Base-by-base conservation (phyloP, 35 echinoderm and acorn worm genomes). In the Eucidaris tribuloides region DNA sequence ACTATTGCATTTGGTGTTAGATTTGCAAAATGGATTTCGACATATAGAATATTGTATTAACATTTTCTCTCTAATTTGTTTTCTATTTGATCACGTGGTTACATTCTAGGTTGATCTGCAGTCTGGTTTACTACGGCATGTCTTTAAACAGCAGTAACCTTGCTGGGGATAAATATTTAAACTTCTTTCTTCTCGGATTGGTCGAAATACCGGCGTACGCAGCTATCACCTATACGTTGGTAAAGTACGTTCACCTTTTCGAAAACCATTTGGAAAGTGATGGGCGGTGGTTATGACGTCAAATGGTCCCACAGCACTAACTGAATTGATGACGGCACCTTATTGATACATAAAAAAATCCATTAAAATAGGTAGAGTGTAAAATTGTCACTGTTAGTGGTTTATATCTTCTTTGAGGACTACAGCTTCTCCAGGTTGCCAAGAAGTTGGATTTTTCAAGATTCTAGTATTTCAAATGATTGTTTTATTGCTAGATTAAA, bases 161-260 rank as follows among this genome's bases (percentile, higher is more conserved):
- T 1, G 94, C 80, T 28, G 88, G 85, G 18, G 77, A 92, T 61
- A 85, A 82, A 27, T 97, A 92, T 45, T 27, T 89, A 4, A 89
- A 97, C 50, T 97, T 92, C 77, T 97, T 92, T 43, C 66, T 97
- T 0, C 74, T 88, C 28, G 94, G 85, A 18, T 46, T 92, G 28
- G 90, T 92, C 20, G 94, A 97, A 42, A 83, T 97, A 2, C 94
- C 94, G 24, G 94, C 89, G 11, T 97, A 97, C 57, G 22, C 78
- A 24, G 23, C 74, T 46, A 81, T 89, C 23, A 71, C 45, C 15
- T 68, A 37, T 7, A 82, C 65, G 2, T 49, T 82, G 42, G 64
- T 82, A 27, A 82, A 72, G 78, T 79, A 65, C 79, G 38, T 76
- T 42, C 42, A 76, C 62, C 0, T 49, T 60, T 39, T 81, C 50